Evolutionary conservation across 2,797 vertebrate species (phyloP), one percentile per base, ranked within the genome.

Genomic region (Phrynocephalus guinanensis): DNA sequence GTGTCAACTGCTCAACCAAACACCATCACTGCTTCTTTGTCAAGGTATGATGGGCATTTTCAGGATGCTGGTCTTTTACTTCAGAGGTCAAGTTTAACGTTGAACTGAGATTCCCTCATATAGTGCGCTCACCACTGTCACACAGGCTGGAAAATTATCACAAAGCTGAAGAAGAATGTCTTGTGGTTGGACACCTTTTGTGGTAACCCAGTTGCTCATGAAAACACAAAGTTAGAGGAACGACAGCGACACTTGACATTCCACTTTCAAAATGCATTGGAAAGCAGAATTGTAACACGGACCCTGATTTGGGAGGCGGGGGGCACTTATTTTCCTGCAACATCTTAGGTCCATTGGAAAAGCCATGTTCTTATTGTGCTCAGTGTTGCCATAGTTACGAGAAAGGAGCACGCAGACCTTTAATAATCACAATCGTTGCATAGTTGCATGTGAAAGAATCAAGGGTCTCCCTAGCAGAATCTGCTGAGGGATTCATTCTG

Each of bases 331-430:
- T 95, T 95, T 89, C 87, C 93, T 94, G 85, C 86, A 93, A 9
- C 91, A 83, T 67, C 77, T 92, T 73, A 91, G 86, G 90, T 92
- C 84, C 83, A 87, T 90, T 92, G 85, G 26, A 90, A 86, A 85
- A 82, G 92, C 56, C 50, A 75, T 82, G 92, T 93, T 63, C 15
- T 63, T 63, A 63, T 63, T 5, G 66, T 86, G 92, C 56, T 76
- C 80, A 24, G 50, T 90, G 91, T 94, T 96, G 92, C 95, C 91
- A 95, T 91, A 94, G 93, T 90, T 95, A 90, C 94, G 89, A 0
- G 60, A 77, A 88, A 68, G 63, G 91, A 84, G n/a, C 90, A 83
- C 91, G 84, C 86, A 92, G 92, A 77, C 87, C 56, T 90, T 94
- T 94, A 91, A 93, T 94, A 92, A 91, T 75, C 50, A 2, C 87